Base-by-base conservation (phyloP, 2,113 vertebrate species). In the Piaya cayana region DNA sequence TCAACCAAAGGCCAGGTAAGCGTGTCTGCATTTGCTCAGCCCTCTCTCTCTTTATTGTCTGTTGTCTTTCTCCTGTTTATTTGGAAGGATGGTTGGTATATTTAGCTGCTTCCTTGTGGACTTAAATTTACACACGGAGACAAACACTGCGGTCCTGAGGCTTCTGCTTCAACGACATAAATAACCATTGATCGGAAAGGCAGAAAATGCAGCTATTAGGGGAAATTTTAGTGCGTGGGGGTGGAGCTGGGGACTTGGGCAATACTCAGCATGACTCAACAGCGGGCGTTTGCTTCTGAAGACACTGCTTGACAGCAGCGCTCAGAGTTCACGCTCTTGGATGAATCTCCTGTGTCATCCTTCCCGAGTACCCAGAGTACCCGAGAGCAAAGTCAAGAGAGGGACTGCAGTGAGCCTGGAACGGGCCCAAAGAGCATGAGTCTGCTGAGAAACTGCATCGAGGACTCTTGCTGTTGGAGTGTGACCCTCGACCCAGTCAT, bases 1-100 rank as follows among this genome's bases (percentile, higher is more conserved):
- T 97, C 99, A 99, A 86, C 98, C 98, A 86, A 99, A 99, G 98
- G 98, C 99, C 97, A 99, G 99, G 99, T 99, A 92, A 98, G 97
- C 81, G 34, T 86, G 37, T 29, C 65, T 49, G 65, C 52, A 4
- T 70, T 47, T 15, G 1, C 19, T 50, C 39, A 52, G 34, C 55
- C 11, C 8, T 26, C 30, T 59, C 13, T 42, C 47, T 29, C 15
- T 23, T 55, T 53, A 8, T 11, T 59, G 15, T 37, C 37, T 25
- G 0, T 37, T 55, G 20, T 52, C 30, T 27, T 39, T 63, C 78
- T 86, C 75, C 30, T 67, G n/a, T 53, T 62, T 22, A 6, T 32
- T 17, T 17, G 52, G 50, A 36, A 17, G 17, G 63, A 9, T 22
- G 8, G 13, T 63, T 29, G 43, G 19, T 64, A 22, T 29, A 17